Percentiles rank a stretch among this genome's conserved stretches.
phyloP scores from a whole-genome alignment of 2,113 vertebrate species.

The Nerophis ophidion region DNA sequence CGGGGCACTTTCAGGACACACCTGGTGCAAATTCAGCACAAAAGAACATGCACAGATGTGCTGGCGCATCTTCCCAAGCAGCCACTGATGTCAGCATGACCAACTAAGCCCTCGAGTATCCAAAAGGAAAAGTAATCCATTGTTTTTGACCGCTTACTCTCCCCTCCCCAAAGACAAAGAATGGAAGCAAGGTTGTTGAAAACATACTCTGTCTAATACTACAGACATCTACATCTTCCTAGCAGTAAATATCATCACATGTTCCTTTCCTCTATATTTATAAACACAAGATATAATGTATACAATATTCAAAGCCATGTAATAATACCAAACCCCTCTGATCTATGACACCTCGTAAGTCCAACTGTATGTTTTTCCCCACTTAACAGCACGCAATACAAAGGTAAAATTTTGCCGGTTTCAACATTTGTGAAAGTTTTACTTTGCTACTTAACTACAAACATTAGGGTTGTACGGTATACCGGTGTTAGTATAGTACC shows the following conservation, averaged over 20 bases:
- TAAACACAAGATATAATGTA: not conserved
- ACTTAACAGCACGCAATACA: too few species aligned
- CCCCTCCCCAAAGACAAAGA: constrained; percentile 7
- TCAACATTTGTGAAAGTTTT: too few species aligned
- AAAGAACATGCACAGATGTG: constrained; percentile 59
- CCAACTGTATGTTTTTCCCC: too few species aligned
- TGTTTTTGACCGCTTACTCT: constrained; percentile 35
- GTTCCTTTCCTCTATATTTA: constrained; percentile 46
- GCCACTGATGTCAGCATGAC: constrained; percentile 54
- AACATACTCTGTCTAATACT: constrained; percentile 37
- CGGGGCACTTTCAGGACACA: constrained; percentile 50
- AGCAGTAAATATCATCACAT: not conserved
- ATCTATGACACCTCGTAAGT: too few species aligned
- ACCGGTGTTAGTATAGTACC: too few species aligned
- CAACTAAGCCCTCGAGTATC: constrained; percentile 28
- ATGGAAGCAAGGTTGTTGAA: constrained; percentile 7
- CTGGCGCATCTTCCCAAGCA: constrained; percentile 60
- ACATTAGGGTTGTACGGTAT: too few species aligned
- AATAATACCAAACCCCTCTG: too few species aligned
- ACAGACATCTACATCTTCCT: not conserved
- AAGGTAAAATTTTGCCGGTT: too few species aligned
- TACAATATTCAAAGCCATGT: not conserved
- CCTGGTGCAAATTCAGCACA: constrained; percentile 50
- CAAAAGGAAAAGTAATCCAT: constrained; percentile 50
- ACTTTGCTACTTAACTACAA: too few species aligned